These are phyloP conservation scores for Cephus runcator DNA, from an alignment of 2,888 invertebrate species.

Conservation along the genomic window DNA sequence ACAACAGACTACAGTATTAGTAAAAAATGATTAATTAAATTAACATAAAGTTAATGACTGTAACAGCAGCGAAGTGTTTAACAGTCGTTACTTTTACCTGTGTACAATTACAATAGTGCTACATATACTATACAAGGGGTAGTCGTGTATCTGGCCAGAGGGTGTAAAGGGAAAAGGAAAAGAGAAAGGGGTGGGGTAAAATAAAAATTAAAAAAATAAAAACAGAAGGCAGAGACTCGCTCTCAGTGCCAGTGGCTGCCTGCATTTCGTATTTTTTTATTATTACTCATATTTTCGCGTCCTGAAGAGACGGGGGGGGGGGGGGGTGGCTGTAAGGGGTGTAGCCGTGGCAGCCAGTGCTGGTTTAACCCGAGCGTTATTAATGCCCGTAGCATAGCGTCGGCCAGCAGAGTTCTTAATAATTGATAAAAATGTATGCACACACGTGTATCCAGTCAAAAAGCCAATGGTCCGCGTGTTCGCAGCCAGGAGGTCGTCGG, in stretches of 20 bases:
- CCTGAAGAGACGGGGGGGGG: slow-evolving; percentile 14
- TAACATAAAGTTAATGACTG: neutral
- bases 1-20: neutral
- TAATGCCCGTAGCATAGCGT: slow-evolving; percentile 50
- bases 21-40: neutral
- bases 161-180: neutral
- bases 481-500: neutral
- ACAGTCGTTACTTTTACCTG: neutral
- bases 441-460: slow-evolving; percentile 42
- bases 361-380: slow-evolving; percentile 55
- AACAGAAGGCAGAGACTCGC: slow-evolving; percentile 24
- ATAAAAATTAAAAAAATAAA: neutral
- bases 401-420: slow-evolving; percentile 59
- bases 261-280: slow-evolving; percentile 59
- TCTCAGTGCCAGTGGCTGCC: slow-evolving; percentile 28
- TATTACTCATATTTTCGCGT: slow-evolving; percentile 52
- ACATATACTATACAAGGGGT: neutral
- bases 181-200: neutral
- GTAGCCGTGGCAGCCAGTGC: slow-evolving; percentile 29
- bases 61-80: neutral
- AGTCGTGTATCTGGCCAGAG: neutral
- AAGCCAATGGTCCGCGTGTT: slow-evolving; percentile 13
- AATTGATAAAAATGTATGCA: slow-evolving; percentile 65
- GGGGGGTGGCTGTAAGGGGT: slow-evolving; percentile 13
- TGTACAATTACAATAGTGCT: neutral